A percentile compares a stretch with the other conserved stretches of the same genome.
Evolutionary conservation across 2,797 vertebrate species (phyloP).

Genomic region (Anguilla pacifica): DNA sequence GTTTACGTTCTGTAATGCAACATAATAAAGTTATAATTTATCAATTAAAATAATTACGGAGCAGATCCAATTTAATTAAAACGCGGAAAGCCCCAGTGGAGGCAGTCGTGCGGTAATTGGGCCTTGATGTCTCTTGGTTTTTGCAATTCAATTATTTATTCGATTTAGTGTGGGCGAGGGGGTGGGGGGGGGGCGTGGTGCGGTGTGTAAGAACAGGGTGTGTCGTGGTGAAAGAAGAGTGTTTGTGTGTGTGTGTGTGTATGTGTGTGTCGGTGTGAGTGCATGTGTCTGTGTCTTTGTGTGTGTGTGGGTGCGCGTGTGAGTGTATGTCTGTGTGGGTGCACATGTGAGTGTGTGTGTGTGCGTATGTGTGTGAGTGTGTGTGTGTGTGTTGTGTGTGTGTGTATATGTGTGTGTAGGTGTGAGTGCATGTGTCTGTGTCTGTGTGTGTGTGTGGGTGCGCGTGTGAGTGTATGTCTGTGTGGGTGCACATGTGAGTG

Average conservation of each 20-base stretch:
- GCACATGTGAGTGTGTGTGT: no score
- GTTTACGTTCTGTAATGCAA: slow-evolving; percentile 71
- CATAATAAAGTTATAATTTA: slow-evolving; percentile 78
- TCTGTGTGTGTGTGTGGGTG: background rate
- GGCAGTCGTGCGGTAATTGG: slow-evolving; percentile 59
- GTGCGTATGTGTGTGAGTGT: slow-evolving; percentile 7
- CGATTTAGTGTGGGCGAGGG: slow-evolving; percentile 44
- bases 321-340: background rate
- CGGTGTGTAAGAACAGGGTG: background rate
- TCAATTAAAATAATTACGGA: slow-evolving; percentile 78
- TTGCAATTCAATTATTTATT: slow-evolving; percentile 52
- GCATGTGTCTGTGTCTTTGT: background rate
- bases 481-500: background rate
- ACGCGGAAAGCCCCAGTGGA: slow-evolving; percentile 64
- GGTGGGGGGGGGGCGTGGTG: background rate
- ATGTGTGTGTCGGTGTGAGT: background rate
- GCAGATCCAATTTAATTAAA: slow-evolving; percentile 77
- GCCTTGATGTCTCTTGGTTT: slow-evolving; percentile 46
- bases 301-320: background rate
- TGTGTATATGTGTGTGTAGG: background rate
- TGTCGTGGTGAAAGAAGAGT: background rate
- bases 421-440: background rate
- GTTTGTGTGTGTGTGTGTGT: background rate
- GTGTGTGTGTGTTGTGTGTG: background rate
- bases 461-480: background rate